These are phyloP conservation scores for Nothoprocta perdicaria DNA, from an alignment of 2,113 vertebrate species.

Conservation along the genomic window DNA sequence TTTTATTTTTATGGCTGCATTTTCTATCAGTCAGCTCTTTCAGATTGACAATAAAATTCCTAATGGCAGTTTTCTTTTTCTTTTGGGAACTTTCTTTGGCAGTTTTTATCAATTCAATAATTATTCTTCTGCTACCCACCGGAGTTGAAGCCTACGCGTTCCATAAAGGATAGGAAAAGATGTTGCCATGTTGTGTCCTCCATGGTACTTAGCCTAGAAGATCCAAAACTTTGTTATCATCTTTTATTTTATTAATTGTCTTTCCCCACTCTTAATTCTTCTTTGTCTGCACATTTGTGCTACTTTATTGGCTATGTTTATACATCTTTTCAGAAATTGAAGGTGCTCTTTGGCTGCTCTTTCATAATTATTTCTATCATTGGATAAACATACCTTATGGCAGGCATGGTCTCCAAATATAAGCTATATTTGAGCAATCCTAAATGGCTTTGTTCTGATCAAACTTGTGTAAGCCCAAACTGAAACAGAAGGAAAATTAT, in stretches of 20 bases:
- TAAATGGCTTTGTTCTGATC: neutral
- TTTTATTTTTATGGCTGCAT: slow-evolving; percentile 69
- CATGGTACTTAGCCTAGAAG: neutral
- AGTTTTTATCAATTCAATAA: slow-evolving; percentile 45
- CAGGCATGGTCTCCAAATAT: neutral
- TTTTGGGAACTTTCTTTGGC: slow-evolving; percentile 55
- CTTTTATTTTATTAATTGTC: neutral
- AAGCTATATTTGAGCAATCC: neutral
- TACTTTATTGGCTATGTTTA: neutral
- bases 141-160: neutral
- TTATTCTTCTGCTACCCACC: neutral
- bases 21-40: slow-evolving; percentile 70
- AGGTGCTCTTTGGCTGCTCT: neutral
- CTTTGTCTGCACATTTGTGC: neutral
- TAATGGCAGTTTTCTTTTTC: slow-evolving; percentile 55
- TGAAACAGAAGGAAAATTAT: neutral
- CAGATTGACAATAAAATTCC: slow-evolving; percentile 71
- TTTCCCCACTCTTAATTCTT: neutral
- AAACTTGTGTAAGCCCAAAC: neutral
- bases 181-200: neutral
- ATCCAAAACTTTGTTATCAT: neutral
- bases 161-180: neutral
- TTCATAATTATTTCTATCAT: neutral
- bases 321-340: neutral
- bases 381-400: neutral